Evolutionary conservation across 2,797 vertebrate species (phyloP), one percentile per base, ranked within the genome.

Genomic region (Paedocypris micromegethes): DNA sequence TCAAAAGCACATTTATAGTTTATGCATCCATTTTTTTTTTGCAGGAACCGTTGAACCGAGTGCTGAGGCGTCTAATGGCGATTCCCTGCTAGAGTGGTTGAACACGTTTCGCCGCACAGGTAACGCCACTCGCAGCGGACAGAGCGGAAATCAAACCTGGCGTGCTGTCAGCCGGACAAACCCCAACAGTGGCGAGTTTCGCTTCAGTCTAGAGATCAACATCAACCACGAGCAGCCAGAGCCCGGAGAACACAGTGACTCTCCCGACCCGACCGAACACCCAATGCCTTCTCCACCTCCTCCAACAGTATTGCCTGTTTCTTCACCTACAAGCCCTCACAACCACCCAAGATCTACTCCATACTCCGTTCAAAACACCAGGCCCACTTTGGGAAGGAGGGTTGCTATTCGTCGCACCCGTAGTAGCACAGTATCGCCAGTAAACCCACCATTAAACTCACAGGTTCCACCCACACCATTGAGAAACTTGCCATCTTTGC

Each of bases 121-220:
- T 77, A 97, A 96, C 9, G 90, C 93, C 42, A 94, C 93, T 49
- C 92, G 91, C 72, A 97, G 94, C 1, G 95, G 94, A 9, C 95
- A 96, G 82, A 97, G 92, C 41, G 94, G 95, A 70, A 97, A 97
- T 84, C 95, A 97, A 79, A 96, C 92, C 4, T 97, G 95, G 95
- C 94, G 94, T 51, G 94, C 93, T 0, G 94, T 96, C 81, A 98
- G 94, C 80, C 91, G 91, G 80, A 95, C 93, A 52, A 96, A 96
- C 77, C 95, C 94, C 0, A 94, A 92, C 84, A 97, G 92, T 5
- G 93, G 94, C 43, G 94, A 97, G 77, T 98, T 97, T 73, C 90
- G 92, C 23, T 97, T 98, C 84, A 96, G 94, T 80, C 87, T 97
- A 42, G 95, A 98, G 87, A 97, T 98, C 80, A 95, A 97, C 81